Percentiles rank a stretch among this genome's conserved stretches.
Conservation (phyloP, 2,888 invertebrate genomes). For the Catocala fraxini region DNA sequence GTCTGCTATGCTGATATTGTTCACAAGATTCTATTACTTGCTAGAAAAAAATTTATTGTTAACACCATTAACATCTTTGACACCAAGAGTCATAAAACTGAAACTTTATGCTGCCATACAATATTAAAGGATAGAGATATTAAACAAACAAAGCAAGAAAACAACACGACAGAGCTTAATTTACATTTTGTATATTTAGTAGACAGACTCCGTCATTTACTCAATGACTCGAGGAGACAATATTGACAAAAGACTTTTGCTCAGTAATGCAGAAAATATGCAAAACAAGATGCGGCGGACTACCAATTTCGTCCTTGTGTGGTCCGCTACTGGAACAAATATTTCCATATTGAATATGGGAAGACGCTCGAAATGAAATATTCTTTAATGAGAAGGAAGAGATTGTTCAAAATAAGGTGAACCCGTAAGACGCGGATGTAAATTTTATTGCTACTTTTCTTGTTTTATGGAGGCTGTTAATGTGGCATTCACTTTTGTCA, state of each 20-base stretch:
- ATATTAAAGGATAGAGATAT: slow-evolving; percentile 54
- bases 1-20: slow-evolving; percentile 23
- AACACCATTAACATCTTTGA: slow-evolving; percentile 58
- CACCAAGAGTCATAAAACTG: slow-evolving; percentile 55
- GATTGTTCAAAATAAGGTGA: slow-evolving; percentile 31
- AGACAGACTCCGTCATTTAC: slow-evolving; percentile 66
- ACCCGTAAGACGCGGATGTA: slow-evolving; percentile 29
- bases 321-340: slow-evolving; percentile 67
- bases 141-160: slow-evolving; percentile 56
- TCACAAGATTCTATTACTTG: slow-evolving; percentile 31
- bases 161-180: slow-evolving; percentile 54
- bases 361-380: slow-evolving; percentile 48
- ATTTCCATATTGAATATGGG: slow-evolving; percentile 63
- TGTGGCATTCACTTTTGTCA: slow-evolving; percentile 46
- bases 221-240: slow-evolving; percentile 75
- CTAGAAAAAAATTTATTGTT: slow-evolving; percentile 51
- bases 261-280: slow-evolving; percentile 83
- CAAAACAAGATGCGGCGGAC: slow-evolving; percentile 70
- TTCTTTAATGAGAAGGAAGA: slow-evolving; percentile 52
- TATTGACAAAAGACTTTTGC: slow-evolving; percentile 82
- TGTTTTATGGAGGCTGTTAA: slow-evolving; percentile 10
- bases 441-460: slow-evolving; percentile 10
- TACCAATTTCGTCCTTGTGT: slow-evolving; percentile 74
- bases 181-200: slow-evolving; percentile 70
- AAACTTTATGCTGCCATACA: slow-evolving; percentile 51